phyloP scores from a whole-genome alignment of 35 echinoderm and acorn worm species.

The Holothuria glaberrima region DNA sequence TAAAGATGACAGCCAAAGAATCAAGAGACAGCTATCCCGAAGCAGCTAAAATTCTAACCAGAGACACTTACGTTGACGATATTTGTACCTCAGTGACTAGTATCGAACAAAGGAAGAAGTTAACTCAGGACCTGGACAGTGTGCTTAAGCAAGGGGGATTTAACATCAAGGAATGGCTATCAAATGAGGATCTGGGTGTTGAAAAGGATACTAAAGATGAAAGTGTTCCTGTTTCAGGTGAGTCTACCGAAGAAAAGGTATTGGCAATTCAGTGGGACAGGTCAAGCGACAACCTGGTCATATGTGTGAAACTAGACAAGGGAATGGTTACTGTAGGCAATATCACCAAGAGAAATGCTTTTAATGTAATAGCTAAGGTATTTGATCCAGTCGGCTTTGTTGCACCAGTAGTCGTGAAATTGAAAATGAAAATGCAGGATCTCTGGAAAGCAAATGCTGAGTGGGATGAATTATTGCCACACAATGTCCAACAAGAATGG shows the following conservation, averaged over 20 bases:
- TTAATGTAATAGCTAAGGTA: conserved; percentile 10
- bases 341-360: conserved; percentile 32
- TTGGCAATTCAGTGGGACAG: conserved; percentile 1
- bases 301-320: not conserved
- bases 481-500: not conserved
- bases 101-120: not conserved
- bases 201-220: not conserved
- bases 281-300: not conserved
- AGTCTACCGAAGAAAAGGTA: conserved; percentile 16
- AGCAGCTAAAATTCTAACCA: not conserved
- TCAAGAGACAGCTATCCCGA: not conserved
- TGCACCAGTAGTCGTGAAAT: not conserved
- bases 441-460: not conserved
- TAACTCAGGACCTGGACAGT: conserved; percentile 4
- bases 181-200: conserved; percentile 26
- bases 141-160: conserved; percentile 42
- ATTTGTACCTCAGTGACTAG: conserved; percentile 45
- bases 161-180: conserved; percentile 57
- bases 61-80: conserved; percentile 58
- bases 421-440: conserved; percentile 22
- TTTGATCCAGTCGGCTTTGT: conserved; percentile 47
- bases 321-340: not conserved
- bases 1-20: conserved; percentile 54
- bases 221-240: not conserved
- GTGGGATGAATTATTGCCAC: conserved; percentile 43